Evolutionary conservation across 2,888 invertebrate species (phyloP).

Genomic region (Euplexia lucipara): DNA sequence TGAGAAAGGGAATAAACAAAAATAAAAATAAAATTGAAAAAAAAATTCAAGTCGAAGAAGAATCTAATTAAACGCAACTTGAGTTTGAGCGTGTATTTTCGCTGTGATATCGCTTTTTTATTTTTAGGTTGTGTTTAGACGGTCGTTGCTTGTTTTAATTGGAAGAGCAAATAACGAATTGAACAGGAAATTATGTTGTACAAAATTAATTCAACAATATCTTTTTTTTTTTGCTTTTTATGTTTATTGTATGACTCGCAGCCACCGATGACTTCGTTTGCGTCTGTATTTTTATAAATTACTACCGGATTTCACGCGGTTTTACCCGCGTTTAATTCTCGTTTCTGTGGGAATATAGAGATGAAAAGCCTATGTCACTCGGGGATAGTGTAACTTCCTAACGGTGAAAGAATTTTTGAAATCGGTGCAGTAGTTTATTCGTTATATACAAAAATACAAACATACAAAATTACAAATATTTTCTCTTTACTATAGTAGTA

Average conservation of each 20-base stretch:
- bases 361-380: too few species aligned
- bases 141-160: constrained; percentile 5
- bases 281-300: too few species aligned
- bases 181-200: background rate
- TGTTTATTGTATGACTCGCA: background rate
- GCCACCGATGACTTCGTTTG: too few species aligned
- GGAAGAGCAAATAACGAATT: constrained; percentile 21
- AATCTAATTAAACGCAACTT: constrained; percentile 82
- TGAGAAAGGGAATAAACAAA: constrained; percentile 73
- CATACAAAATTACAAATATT: too few species aligned
- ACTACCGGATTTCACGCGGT: too few species aligned
- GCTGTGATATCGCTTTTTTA: constrained; percentile 59
- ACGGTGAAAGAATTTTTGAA: too few species aligned
- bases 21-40: constrained; percentile 69
- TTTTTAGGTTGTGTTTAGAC: constrained; percentile 43
- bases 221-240: background rate
- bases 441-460: too few species aligned
- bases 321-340: too few species aligned
- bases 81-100: constrained; percentile 67
- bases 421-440: too few species aligned
- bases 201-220: background rate
- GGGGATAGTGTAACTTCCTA: too few species aligned
- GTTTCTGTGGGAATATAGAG: too few species aligned
- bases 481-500: too few species aligned
- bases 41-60: constrained; percentile 71